Percentiles rank a stretch among this genome's conserved stretches.
Evolutionary conservation across 23 tunicate species (phyloP).

Genomic region (Halocynthia roretzi): DNA sequence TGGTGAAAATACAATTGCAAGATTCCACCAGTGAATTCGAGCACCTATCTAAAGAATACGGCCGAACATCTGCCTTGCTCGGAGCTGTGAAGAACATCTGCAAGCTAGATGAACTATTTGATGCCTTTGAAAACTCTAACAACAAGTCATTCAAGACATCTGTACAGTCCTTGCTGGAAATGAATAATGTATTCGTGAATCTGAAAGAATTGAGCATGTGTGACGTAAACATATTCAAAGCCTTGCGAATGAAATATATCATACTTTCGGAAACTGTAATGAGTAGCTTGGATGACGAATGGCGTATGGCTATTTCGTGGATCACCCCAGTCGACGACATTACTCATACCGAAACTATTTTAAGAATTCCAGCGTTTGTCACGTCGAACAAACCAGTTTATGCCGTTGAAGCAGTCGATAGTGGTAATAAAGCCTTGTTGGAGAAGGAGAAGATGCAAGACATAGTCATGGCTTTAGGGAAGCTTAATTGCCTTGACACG

Average conservation of each 20-base stretch:
- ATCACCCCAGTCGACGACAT: conserved; percentile 5
- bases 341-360: not conserved
- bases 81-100: conserved; percentile 14
- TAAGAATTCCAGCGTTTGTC: conserved; percentile 1
- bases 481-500: not conserved
- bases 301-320: conserved; percentile 6
- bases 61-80: conserved; percentile 6
- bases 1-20: conserved; percentile 13
- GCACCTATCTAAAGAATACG: conserved; percentile 5
- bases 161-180: not conserved
- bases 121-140: not conserved
- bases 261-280: conserved; percentile 1
- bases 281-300: conserved; percentile 12
- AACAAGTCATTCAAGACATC: conserved; percentile 2
- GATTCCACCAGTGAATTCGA: conserved; percentile 25
- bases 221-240: not conserved
- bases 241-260: not conserved
- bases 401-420: no score
- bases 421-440: not conserved
- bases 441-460: not conserved
- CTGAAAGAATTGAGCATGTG: not conserved
- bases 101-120: conserved; percentile 2
- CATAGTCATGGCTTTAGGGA: conserved; percentile 4
- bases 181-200: not conserved
- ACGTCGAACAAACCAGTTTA: no score